Evolutionary conservation across 1,140 invertebrate species (phyloP), one percentile per base, ranked within the genome.

Genomic region (Solenopsis fugax): DNA sequence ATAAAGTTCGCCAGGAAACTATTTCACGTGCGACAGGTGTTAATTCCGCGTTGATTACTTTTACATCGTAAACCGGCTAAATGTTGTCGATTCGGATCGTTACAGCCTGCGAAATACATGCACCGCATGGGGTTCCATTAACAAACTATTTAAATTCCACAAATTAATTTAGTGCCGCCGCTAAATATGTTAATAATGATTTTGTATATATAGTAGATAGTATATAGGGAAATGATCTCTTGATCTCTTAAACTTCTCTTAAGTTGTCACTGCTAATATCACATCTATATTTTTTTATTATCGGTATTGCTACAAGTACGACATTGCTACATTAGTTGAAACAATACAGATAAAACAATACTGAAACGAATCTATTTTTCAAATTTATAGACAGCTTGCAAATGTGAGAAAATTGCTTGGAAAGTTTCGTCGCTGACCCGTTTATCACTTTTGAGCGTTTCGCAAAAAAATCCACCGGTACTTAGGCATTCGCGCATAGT

Each of bases 31-130:
- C 80, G 80, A 84, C 80, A 84, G 69, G 54, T 84, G 80, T 84
- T 84, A 84, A 84, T 84, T 84, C 41, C 41, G n/a, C 80, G 80
- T 73, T 84, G 80, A 84, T 84, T 84, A 84, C 80, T 84, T 84
- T 84, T 75, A 84, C 80, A 84, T 73, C 69, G 69, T 84, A 75
- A 84, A 84, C 54, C 80, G 69, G 37, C 54, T 84, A 84, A 73
- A 58, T 84, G 80, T 60, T 84, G 72, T 62, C 80, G 80, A 75
- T 56, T 73, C 24, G 80, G n/a, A 50, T 60, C 69, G 80, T 84
- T 84, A 21, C 54, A 60, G 24, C 29, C 45, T 37, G 48, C n/a
- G 69, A 73, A 60, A 75, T 75, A 75, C 54, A 84, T 37, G n/a
- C n/a, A 37, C 41, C 69, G 24, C 67, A 81, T 58, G 54, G 54